A percentile compares a stretch with the other conserved stretches of the same genome.
These are phyloP conservation scores for Epinephelus coioides DNA, from an alignment of 2,797 vertebrate species.

Conservation along the genomic window DNA sequence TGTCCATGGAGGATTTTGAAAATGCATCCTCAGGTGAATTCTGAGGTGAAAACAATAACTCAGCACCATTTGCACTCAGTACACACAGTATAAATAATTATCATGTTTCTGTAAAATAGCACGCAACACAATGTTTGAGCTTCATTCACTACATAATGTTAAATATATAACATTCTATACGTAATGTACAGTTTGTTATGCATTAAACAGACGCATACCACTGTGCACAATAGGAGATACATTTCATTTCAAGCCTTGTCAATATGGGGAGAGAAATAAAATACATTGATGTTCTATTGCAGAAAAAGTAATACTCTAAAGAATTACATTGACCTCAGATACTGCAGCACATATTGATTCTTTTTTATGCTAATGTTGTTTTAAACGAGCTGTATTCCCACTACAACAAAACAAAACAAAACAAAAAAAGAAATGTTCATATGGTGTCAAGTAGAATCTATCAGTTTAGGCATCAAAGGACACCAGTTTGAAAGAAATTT, in stretches of 20 bases:
- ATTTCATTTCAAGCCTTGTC: background rate
- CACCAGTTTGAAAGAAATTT: background rate
- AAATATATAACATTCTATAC: background rate
- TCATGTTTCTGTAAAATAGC: background rate
- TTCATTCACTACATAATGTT: background rate
- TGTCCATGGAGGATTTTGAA: background rate
- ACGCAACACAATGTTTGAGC: background rate
- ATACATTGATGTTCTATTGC: background rate
- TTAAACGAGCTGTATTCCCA: slow-evolving; percentile 10
- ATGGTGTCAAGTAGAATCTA: background rate
- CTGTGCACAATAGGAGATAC: background rate
- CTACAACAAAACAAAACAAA: background rate
- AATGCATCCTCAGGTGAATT: background rate
- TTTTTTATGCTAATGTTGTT: slow-evolving; percentile 18
- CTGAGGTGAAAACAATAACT: background rate
- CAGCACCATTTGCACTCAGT: background rate
- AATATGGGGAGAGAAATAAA: background rate
- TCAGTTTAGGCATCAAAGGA: background rate
- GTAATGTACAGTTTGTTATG: background rate
- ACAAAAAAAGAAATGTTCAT: background rate
- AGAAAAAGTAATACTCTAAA: slow-evolving; percentile 6
- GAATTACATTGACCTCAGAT: slow-evolving; percentile 2
- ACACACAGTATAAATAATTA: background rate
- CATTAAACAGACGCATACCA: background rate
- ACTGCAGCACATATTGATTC: background rate